Conservation (phyloP, 2,113 vertebrate species). For the Etheostoma spectabile region DNA sequence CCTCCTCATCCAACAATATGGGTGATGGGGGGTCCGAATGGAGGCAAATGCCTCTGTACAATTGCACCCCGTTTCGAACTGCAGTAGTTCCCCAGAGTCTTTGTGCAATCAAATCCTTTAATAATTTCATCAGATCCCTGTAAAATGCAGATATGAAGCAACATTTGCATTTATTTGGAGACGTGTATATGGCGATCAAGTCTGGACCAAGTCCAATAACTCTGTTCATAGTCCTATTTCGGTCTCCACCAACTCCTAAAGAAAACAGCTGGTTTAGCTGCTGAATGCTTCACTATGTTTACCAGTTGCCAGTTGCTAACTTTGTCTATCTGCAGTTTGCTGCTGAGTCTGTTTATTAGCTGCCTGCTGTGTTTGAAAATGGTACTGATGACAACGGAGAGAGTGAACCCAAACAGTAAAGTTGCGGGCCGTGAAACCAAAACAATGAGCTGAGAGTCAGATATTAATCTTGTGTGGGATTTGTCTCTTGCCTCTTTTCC, state of each 20-base stretch:
- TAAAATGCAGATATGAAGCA: background rate
- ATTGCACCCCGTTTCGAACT: background rate
- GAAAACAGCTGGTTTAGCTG: background rate
- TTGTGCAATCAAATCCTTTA: background rate
- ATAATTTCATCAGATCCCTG: background rate
- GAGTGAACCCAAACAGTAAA: background rate
- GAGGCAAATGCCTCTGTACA: background rate
- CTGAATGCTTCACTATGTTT: background rate
- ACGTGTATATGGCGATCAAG: background rate
- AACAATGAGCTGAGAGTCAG: background rate
- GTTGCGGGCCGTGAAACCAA: background rate
- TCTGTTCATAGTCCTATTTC: background rate
- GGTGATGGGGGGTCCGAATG: conserved; percentile 24
- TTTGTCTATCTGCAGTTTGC: background rate
- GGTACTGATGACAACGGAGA: background rate
- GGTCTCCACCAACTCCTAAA: background rate
- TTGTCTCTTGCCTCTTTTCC: background rate
- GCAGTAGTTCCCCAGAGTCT: background rate
- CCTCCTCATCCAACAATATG: background rate
- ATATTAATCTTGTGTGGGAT: background rate
- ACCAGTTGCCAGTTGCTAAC: background rate
- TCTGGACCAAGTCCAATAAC: background rate
- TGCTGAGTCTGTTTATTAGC: too few relatives aligned
- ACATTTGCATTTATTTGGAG: background rate
- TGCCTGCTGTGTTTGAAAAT: background rate